Evolutionary conservation across 2,888 invertebrate genomes (phyloP), one percentile per base, ranked within the genome.

Genomic region (Diarsia rubi): DNA sequence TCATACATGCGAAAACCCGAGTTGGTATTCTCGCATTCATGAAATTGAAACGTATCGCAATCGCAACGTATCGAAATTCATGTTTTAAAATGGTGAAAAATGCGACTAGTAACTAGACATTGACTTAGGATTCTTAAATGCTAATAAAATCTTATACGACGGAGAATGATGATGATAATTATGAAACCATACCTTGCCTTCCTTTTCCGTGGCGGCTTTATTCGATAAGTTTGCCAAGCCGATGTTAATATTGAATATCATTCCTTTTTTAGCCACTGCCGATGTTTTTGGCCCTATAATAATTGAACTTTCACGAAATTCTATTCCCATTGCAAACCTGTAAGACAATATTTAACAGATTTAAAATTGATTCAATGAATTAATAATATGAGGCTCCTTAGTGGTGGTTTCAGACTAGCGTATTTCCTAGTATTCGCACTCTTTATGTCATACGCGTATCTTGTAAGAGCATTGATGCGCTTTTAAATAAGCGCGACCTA

Each of bases 241-340:
- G 85, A 99, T 97, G 91, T 99, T 99, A 14, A 99, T 97, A 93
- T 99, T 99, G 91, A 99, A 99, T 0, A 99, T 98, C 99, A 99
- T 99, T 72, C 99, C 99, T 94, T 99, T 99, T 89, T 98, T 98
- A 0, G 98, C 98, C 3, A 97, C 93, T 1, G 98, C 97, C 60
- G 97, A 97, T 21, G 98, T 98, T 97, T 99, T 99, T 1, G 99
- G 98, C 0, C 98, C 98, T 90, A 99, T 98, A 0, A 99, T 97
- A 73, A 99, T 97, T 0, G 99, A 98, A 87, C 98, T 98, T 94
- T 99, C 99, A 73, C 99, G 98, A 93, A 99, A 99, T 93, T 99
- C 99, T 88, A 99, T 98, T 12, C 99, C 99, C 98, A 99, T 99
- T 0, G 98, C 99, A 96, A 99, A 99, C 9, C 98, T 98, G 90